Evolutionary conservation across 2,888 invertebrate species (phyloP).

Genomic region (Augiades crinisus): DNA sequence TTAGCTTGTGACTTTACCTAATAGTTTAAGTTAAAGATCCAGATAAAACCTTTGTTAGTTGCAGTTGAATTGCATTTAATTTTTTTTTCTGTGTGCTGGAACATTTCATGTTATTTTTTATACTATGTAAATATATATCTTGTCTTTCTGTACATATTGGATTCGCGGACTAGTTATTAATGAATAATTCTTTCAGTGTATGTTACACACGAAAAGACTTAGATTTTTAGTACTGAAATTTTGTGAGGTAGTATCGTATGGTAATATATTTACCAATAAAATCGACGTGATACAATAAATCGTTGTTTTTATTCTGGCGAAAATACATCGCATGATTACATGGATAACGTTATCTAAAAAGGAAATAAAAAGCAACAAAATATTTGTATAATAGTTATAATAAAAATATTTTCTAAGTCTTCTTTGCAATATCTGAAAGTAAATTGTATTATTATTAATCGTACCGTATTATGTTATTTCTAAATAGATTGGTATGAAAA

Average conservation of each 20-base stretch:
- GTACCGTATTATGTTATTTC: neutral
- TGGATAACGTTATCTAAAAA: neutral
- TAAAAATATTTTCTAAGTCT: slow-evolving; percentile 15
- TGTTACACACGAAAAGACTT: slow-evolving; percentile 41
- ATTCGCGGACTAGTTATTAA: slow-evolving; percentile 7
- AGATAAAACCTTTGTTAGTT: neutral
- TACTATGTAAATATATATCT: slow-evolving; percentile 21
- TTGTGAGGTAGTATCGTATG: slow-evolving; percentile 43
- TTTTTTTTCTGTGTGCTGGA: slow-evolving; percentile 8
- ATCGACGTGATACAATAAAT: slow-evolving; percentile 35
- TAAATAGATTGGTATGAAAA: neutral
- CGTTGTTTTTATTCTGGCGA: slow-evolving; percentile 31
- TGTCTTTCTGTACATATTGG: slow-evolving; percentile 34
- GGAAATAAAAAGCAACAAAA: slow-evolving; percentile 5
- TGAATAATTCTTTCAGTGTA: slow-evolving; percentile 11
- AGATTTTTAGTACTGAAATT: slow-evolving; percentile 39
- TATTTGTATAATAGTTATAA: slow-evolving; percentile 8
- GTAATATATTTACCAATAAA: slow-evolving; percentile 56
- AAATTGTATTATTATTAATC: slow-evolving; percentile 1
- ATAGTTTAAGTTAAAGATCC: neutral
- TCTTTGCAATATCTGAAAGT: slow-evolving; percentile 27
- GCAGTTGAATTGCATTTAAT: slow-evolving; percentile 21
- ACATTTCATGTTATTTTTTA: slow-evolving; percentile 7
- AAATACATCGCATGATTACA: neutral
- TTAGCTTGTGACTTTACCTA: neutral